Base-by-base conservation (phyloP, 2,888 invertebrate species). In the Xestia ashworthii region DNA sequence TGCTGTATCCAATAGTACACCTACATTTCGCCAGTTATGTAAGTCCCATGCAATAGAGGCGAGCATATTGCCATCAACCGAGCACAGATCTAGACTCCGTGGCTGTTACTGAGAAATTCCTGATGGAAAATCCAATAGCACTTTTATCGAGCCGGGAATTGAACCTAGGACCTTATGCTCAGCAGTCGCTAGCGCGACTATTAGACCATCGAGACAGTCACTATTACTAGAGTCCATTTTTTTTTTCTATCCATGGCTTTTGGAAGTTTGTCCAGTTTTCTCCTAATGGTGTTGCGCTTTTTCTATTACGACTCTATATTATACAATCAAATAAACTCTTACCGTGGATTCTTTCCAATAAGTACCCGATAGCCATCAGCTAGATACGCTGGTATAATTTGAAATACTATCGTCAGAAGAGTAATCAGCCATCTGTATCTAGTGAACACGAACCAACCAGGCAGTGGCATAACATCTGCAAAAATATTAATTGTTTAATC, bases 291-390 rank as follows among this genome's bases (percentile, higher is more conserved):
- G 5, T 50, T 12, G 11, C n/a, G n/a, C 19, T n/a, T 11, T 11
- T 11, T 55, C n/a, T n/a, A 11, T 58, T 0, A 14, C 5, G 32
- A 32, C 32, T 32, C 32, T 32, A 32, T 32, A 32, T 32, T 2
- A 62, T 22, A 9, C 6, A 1, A 48, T 1, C 1, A 25, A 50
- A 44, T 8, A 14, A 14, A 32, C 25, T 22, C 66, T 82, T 77
- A 89, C 89, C 77, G 70, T 0, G 86, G 75, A 25, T n/a, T 65
- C 44, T 85, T 89, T 4, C 89, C 82, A 3, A 46, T n/a, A 1
- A 88, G 14, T 1, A 65, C 19, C 16, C 81, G 70, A 53, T 50
- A 77, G 0, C 69, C 3, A 46, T 89, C 89, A 0, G 64, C 78
- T 16, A 88, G 1, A 44, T 78, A 81, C 0, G 89, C 82, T 46